phyloP scores from a whole-genome alignment of 2,797 vertebrate species.

The Crossoptilon crossoptilon region DNA sequence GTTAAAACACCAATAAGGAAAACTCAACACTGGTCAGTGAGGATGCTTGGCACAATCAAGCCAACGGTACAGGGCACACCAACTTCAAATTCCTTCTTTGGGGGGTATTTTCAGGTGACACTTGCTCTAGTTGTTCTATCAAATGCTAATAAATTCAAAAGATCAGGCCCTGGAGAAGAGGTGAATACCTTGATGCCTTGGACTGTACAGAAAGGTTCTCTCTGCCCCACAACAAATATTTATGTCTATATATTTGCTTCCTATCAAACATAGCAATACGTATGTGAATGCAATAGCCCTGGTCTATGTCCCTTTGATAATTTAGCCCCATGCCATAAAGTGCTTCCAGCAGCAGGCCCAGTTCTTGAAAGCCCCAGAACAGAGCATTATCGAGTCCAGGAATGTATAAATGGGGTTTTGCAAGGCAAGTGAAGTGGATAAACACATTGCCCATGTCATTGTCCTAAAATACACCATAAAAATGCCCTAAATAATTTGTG shows the following conservation, averaged over 20 bases:
- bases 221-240: not conserved
- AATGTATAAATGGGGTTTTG: constrained; percentile 43
- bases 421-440: constrained; percentile 11
- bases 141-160: not conserved
- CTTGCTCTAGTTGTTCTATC: not conserved
- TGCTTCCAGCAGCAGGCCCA: not conserved
- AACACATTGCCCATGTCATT: constrained; percentile 32
- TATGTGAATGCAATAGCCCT: not conserved
- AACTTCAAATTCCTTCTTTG: accelerated
- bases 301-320: not conserved
- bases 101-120: not conserved
- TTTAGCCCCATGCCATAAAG: not conserved
- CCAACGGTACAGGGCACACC: accelerated
- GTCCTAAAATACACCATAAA: constrained; percentile 54
- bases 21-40: not conserved
- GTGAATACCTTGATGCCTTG: not conserved
- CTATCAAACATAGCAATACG: not conserved
- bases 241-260: not conserved
- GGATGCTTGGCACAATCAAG: accelerated
- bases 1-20: not conserved
- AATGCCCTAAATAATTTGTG: constrained; percentile 29
- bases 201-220: not conserved
- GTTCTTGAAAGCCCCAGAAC: constrained; percentile 2
- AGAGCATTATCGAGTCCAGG: constrained; percentile 27
- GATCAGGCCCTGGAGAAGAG: not conserved